Evolutionary conservation across 2,113 vertebrate genomes (phyloP).

Genomic region (Chaenocephalus aceratus): DNA sequence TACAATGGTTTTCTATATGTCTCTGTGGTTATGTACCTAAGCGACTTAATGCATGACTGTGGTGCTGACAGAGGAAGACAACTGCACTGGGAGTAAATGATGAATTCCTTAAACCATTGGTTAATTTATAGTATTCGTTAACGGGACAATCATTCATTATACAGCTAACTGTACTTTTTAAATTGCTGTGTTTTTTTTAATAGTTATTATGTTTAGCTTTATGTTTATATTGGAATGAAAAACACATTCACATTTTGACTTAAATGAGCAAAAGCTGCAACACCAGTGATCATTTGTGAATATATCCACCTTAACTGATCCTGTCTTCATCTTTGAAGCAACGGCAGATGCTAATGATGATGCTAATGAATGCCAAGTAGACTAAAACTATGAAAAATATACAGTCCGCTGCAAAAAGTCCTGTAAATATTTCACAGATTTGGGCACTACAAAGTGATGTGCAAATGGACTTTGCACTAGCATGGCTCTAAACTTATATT

Average conservation of each 20-base stretch:
- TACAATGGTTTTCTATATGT: constrained; percentile 49
- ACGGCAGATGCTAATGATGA: constrained; percentile 37
- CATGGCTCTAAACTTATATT: constrained; percentile 1
- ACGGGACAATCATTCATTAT: constrained; percentile 25
- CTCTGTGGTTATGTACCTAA: constrained; percentile 59
- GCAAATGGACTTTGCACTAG: neutral
- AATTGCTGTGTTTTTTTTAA: constrained; percentile 4
- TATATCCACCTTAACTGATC: constrained; percentile 15
- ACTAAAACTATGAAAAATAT: constrained; percentile 50
- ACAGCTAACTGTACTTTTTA: constrained; percentile 8
- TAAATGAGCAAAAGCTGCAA: constrained; percentile 36
- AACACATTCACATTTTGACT: constrained; percentile 6
- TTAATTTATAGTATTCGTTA: constrained; percentile 42
- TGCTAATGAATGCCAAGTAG: constrained; percentile 56
- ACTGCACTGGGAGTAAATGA: constrained; percentile 52
- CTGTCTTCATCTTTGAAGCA: constrained; percentile 48
- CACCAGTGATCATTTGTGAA: neutral
- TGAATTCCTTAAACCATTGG: constrained; percentile 49
- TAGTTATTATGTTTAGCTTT: constrained; percentile 22
- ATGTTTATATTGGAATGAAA: constrained; percentile 38
- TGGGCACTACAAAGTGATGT: neutral
- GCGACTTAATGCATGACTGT: constrained; percentile 56
- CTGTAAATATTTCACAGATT: constrained; percentile 36
- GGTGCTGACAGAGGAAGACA: constrained; percentile 65
- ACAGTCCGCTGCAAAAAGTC: constrained; percentile 34